These are phyloP conservation scores for Cuniculus paca DNA, from an alignment of 2,797 vertebrate species.

Conservation along the genomic window DNA sequence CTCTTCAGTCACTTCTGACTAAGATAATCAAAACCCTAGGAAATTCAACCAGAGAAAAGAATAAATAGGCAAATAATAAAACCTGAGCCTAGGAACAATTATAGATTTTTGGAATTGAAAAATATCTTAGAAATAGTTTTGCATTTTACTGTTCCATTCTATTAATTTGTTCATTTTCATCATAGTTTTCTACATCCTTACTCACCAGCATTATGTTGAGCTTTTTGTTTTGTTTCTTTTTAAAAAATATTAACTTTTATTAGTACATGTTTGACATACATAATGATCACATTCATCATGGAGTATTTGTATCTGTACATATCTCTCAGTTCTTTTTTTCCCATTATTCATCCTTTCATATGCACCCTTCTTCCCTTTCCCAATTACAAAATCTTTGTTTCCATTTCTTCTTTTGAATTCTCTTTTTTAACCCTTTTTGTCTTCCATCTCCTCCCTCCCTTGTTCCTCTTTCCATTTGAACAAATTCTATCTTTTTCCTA, in stretches of 20 bases:
- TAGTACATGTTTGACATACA: not conserved
- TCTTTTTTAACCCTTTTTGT: not conserved
- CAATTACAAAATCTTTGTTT: not conserved
- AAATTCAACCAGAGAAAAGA: constrained; percentile 15
- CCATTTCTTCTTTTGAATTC: not conserved
- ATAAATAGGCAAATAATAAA: not conserved
- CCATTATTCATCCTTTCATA: not conserved
- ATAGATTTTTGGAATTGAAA: constrained; percentile 17
- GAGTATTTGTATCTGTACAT: not conserved
- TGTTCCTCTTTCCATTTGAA: not conserved
- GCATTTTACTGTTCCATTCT: not conserved
- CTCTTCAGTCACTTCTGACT: not conserved
- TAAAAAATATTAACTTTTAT: not conserved
- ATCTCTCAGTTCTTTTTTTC: not conserved
- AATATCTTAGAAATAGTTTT: constrained; percentile 13
- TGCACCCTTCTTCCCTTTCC: not conserved
- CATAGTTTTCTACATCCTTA: not conserved
- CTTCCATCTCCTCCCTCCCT: not conserved
- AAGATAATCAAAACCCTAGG: not conserved
- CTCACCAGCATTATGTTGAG: not conserved
- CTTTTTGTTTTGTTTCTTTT: not conserved
- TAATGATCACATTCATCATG: not conserved
- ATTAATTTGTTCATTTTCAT: constrained; percentile 3
- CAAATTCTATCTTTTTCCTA: not conserved
- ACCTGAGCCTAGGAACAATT: not conserved